These are phyloP conservation scores for Pterocles gutturalis DNA, from an alignment of 2,113 vertebrate species.

Conservation along the genomic window DNA sequence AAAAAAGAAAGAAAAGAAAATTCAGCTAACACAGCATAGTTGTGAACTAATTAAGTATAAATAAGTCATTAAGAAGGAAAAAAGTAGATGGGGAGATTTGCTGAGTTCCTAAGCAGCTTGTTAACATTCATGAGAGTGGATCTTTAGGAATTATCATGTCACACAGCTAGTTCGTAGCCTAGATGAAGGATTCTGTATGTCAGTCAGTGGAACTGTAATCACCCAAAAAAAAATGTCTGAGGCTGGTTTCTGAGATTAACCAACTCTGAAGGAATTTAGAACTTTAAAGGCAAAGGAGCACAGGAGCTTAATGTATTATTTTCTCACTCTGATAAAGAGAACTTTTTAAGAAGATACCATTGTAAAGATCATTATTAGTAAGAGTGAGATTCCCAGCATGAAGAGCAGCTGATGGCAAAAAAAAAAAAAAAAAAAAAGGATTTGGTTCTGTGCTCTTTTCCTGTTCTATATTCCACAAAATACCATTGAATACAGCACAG, in stretches of 20 bases:
- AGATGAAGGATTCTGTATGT: slow-evolving; percentile 62
- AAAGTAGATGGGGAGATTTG: neutral
- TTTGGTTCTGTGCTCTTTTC: neutral
- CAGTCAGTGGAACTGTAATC: slow-evolving; percentile 62
- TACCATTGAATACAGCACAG: neutral
- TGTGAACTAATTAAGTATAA: neutral
- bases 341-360: neutral
- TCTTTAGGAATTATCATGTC: slow-evolving; percentile 58
- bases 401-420: neutral
- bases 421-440: neutral
- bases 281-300: slow-evolving; percentile 3
- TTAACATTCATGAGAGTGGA: slow-evolving; percentile 60
- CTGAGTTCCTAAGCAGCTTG: neutral
- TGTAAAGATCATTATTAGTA: neutral
- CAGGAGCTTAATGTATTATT: neutral
- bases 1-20: neutral
- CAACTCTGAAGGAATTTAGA: slow-evolving; percentile 42
- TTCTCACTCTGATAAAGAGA: neutral
- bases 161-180: slow-evolving; percentile 56
- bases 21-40: neutral
- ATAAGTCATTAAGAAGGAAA: slow-evolving; percentile 27
- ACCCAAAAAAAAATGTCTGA: slow-evolving; percentile 42
- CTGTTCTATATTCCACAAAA: neutral
- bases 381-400: neutral
- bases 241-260: slow-evolving; percentile 54